phyloP scores from a whole-genome alignment of 2,113 vertebrate species.

The Neolamprologus sp. region DNA sequence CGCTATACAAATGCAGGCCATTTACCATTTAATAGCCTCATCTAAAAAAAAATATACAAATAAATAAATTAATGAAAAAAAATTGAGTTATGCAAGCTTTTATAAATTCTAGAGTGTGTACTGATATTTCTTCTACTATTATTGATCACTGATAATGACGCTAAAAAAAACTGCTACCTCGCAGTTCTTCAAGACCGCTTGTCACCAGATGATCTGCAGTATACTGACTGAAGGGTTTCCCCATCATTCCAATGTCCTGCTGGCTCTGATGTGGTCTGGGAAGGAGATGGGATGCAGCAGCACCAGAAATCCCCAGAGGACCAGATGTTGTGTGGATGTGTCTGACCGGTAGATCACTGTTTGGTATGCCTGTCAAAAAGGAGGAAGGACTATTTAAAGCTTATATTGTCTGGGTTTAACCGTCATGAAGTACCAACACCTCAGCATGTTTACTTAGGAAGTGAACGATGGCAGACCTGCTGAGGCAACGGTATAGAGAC shows the following conservation, averaged over 20 bases:
- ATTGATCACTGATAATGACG: not conserved
- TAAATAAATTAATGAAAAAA: accelerated
- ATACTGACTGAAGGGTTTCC: constrained; percentile 61
- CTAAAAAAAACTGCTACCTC: constrained; percentile 57
- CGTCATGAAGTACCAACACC: not conserved
- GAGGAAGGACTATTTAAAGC: not conserved
- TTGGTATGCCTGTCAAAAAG: constrained; percentile 29
- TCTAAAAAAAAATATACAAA: not conserved
- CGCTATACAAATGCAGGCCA: too few species aligned
- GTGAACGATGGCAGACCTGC: constrained; percentile 13
- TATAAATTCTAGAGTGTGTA: not conserved
- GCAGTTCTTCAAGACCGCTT: constrained; percentile 58
- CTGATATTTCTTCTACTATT: not conserved
- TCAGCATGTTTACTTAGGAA: not conserved
- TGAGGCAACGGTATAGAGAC: constrained; percentile 56
- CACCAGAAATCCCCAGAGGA: constrained; percentile 53
- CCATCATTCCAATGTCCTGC: constrained; percentile 61
- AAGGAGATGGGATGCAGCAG: constrained; percentile 45
- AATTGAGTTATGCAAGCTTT: not conserved
- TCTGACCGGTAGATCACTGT: constrained; percentile 36
- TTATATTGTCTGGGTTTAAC: not conserved
- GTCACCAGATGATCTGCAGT: constrained; percentile 59
- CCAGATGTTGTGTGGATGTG: constrained; percentile 51
- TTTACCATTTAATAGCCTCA: not conserved
- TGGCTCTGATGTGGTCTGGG: constrained; percentile 53